Evolutionary conservation across 2,888 invertebrate genomes (phyloP).

Genomic region (Steinernema scapterisci): DNA sequence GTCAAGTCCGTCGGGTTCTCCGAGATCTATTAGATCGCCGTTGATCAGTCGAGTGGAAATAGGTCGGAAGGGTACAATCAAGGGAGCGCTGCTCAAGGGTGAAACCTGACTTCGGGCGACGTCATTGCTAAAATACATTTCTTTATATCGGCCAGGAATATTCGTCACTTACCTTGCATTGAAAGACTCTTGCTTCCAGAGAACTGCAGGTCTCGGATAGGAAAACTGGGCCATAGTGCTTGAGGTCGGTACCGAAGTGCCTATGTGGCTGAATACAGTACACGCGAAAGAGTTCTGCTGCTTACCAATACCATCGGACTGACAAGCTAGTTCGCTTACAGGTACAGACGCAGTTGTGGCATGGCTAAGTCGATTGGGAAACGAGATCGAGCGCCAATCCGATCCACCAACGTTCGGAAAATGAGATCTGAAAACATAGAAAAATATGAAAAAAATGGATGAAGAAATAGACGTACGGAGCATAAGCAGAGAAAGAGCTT

Average conservation of each 20-base stretch:
- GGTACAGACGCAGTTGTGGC: neutral
- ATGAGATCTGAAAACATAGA: constrained; percentile 8
- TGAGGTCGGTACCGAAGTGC: neutral
- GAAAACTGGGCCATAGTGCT: neutral
- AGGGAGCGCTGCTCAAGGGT: neutral
- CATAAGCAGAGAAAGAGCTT: neutral
- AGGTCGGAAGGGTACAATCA: constrained; percentile 14
- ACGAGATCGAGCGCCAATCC: constrained; percentile 11
- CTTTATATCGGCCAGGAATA: neutral
- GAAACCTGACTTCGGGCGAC: neutral
- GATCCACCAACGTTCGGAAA: constrained; percentile 21
- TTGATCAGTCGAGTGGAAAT: constrained; percentile 11
- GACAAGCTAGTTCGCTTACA: neutral
- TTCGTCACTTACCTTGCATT: neutral
- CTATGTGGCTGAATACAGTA: neutral
- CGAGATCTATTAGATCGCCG: constrained; percentile 12
- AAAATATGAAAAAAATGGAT: too few relatives aligned
- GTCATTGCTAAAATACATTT: neutral
- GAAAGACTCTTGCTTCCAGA: constrained; percentile 18
- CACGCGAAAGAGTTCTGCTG: neutral
- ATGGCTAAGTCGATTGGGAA: neutral
- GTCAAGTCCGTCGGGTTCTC: constrained; percentile 7
- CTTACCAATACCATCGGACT: neutral
- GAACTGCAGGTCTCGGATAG: neutral
- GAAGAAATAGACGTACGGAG: neutral